These are phyloP conservation scores for Stenodera caucasica DNA, from an alignment of 2,888 invertebrate genomes.

Conservation along the genomic window DNA sequence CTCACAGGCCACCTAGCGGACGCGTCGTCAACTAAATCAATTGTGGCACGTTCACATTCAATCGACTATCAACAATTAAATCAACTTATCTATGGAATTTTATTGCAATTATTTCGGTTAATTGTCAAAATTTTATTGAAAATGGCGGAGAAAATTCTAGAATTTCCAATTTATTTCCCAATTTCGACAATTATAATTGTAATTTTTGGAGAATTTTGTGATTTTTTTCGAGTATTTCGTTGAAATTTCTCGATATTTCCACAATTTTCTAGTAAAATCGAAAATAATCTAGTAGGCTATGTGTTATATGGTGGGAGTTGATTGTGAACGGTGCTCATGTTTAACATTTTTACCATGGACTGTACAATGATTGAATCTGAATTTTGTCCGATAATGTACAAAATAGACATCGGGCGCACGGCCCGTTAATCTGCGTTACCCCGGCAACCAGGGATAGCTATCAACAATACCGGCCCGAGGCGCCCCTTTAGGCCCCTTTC, in stretches of 20 bases:
- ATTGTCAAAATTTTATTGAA: too few relatives aligned
- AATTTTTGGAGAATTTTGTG: too few relatives aligned
- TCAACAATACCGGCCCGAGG: slow-evolving; percentile 53
- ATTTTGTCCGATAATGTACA: slow-evolving; percentile 52
- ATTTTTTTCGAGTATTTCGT: background rate
- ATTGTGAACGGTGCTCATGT: slow-evolving; percentile 37
- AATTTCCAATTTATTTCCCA: too few relatives aligned
- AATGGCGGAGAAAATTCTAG: too few relatives aligned
- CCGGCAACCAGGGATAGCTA: slow-evolving; percentile 57
- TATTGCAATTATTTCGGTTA: too few relatives aligned
- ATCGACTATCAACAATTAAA: too few relatives aligned
- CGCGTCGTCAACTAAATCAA: slow-evolving; percentile 22
- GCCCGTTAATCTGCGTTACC: slow-evolving; percentile 57
- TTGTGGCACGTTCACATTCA: slow-evolving; percentile 27
- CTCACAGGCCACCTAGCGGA: slow-evolving; percentile 50
- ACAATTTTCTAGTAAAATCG: too few relatives aligned
- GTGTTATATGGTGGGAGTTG: background rate
- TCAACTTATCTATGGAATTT: too few relatives aligned
- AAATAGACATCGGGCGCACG: slow-evolving; percentile 58
- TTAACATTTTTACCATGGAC: slow-evolving; percentile 36
- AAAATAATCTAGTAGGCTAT: background rate
- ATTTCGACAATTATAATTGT: too few relatives aligned
- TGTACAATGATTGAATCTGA: slow-evolving; percentile 57
- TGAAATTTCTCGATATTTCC: too few relatives aligned
- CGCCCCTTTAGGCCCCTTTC: slow-evolving; percentile 32